Conservation (phyloP, 2,113 vertebrate genomes). For the Calyptommatus sinebrachiatus region DNA sequence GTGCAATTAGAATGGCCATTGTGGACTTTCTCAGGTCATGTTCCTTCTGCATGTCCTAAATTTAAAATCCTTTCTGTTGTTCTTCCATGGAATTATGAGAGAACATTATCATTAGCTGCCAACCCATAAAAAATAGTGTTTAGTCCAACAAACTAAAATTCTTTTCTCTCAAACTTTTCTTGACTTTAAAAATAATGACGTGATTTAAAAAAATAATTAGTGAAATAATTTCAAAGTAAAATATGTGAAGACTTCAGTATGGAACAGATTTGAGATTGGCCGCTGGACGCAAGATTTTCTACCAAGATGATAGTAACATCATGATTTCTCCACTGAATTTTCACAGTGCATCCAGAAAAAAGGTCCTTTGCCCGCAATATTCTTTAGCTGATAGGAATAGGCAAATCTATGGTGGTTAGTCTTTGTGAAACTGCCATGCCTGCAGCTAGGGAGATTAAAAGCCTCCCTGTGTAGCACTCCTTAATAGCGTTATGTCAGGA, state of each 20-base stretch:
- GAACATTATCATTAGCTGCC: neutral
- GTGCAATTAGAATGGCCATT: slow-evolving; percentile 9
- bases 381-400: too few species aligned
- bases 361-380: too few species aligned
- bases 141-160: too few species aligned
- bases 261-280: neutral
- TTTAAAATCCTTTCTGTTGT: neutral
- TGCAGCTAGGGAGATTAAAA: too few species aligned
- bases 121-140: too few species aligned
- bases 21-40: slow-evolving; percentile 6
- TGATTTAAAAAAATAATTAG: neutral
- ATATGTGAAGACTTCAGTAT: neutral
- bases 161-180: too few species aligned
- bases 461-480: too few species aligned
- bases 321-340: too few species aligned
- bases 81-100: neutral
- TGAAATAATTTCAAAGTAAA: neutral
- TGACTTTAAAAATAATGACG: neutral
- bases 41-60: neutral
- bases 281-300: neutral
- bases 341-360: too few species aligned
- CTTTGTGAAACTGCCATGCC: too few species aligned
- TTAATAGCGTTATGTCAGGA: too few species aligned
- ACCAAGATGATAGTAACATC: neutral
- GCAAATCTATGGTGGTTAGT: too few species aligned